Base-by-base conservation (phyloP, 37 sponge, comb jelly and placozoan species). In the Amphimedon queenslandica region DNA sequence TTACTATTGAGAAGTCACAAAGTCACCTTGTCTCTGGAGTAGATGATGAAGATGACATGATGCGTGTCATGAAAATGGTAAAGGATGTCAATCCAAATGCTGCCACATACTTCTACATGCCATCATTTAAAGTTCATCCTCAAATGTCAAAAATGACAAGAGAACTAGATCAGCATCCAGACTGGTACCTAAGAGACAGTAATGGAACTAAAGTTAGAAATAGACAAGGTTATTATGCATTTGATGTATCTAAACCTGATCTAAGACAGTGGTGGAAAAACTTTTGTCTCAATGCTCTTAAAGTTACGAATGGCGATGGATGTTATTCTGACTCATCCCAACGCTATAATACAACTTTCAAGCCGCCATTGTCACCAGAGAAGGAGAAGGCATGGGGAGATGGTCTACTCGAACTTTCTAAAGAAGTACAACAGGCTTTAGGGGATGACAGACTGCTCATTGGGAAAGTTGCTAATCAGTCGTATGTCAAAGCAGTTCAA, bases 321-420 rank as follows among this genome's bases (percentile, higher is more conserved):
- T 76, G 77, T n/a, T 84, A 58, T 63, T 77, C 64, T 40, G 84
- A 84, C 73, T 69, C 79, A 38, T 78, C 79, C 13, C 71, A 78
- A 30, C 41, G 72, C 20, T 24, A 33, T 13, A 36, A 63, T 28
- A 3, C 55, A 29, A 25, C 40, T 39, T 24, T 57, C 69, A 23
- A 74, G 68, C 58, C 37, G 55, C 25, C 55, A n/a, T n/a, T n/a
- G n/a, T n/a, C n/a, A n/a, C n/a, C n/a, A n/a, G n/a, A n/a, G n/a
- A n/a, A n/a, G n/a, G n/a, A n/a, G n/a, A n/a, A n/a, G n/a, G n/a
- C n/a, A n/a, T n/a, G n/a, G n/a, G n/a, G n/a, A n/a, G n/a, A 77
- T 30, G 84, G 84, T 8, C 39, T 70, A 2, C 66, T 70, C 28
- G 41, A 11, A 13, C 78, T 77, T 29, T 77, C 78, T 1, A 32